These are phyloP conservation scores for Epinotia nisella DNA, from an alignment of 2,888 invertebrate genomes.

Conservation along the genomic window DNA sequence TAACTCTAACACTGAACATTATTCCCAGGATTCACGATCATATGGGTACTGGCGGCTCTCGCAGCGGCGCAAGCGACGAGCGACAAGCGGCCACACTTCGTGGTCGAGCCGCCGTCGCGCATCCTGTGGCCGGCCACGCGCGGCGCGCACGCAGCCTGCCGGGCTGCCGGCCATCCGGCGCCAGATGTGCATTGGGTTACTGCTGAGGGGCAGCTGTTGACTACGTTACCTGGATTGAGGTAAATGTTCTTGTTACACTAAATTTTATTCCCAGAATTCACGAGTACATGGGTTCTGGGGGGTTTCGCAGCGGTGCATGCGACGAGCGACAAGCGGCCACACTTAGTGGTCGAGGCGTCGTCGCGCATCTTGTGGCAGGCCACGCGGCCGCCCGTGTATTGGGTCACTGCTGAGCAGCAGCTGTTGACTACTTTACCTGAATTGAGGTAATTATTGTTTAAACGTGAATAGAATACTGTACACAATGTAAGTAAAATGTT, in stretches of 20 bases:
- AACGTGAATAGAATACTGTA: too few species aligned
- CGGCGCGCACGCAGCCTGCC: slow-evolving; percentile 74
- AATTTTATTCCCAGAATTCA: slow-evolving; percentile 50
- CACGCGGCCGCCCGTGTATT: slow-evolving; percentile 77
- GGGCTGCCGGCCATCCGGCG: slow-evolving; percentile 73
- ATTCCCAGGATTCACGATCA: slow-evolving; percentile 53
- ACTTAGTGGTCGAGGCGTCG: slow-evolving; percentile 73
- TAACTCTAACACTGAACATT: neutral
- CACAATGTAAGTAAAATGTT: too few species aligned
- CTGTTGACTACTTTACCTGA: slow-evolving; percentile 78
- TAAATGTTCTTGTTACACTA: slow-evolving; percentile 46
- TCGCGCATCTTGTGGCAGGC: too few species aligned
- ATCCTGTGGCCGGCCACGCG: slow-evolving; percentile 78
- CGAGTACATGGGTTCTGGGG: slow-evolving; percentile 57
- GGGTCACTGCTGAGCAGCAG: slow-evolving; percentile 79
- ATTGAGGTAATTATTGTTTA: slow-evolving; percentile 60
- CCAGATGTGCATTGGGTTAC: slow-evolving; percentile 80
- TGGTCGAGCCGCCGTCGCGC: slow-evolving; percentile 72
- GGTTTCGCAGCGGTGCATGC: slow-evolving; percentile 52
- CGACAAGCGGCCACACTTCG: slow-evolving; percentile 78
- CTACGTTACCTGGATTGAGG: slow-evolving; percentile 79
- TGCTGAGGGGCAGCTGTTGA: slow-evolving; percentile 75
- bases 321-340: slow-evolving; percentile 75
- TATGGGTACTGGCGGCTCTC: slow-evolving; percentile 58
- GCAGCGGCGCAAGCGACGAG: slow-evolving; percentile 55